Base-by-base conservation (phyloP, 2,888 invertebrate genomes). In the Arge pagana region DNA sequence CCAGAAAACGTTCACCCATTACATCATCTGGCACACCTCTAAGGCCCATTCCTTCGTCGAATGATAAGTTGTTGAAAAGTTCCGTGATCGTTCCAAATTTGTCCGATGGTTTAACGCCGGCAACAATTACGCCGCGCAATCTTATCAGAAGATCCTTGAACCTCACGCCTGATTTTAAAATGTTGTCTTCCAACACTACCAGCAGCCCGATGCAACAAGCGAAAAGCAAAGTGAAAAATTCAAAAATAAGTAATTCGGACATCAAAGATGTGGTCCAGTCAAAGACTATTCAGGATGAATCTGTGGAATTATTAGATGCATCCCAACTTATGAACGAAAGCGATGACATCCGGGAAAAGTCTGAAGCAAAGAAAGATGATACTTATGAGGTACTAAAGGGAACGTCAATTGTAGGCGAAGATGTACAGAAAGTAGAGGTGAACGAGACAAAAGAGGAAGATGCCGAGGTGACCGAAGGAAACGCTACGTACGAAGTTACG, bases 401-500 rank as follows among this genome's bases (percentile, higher is more conserved):
- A 3, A n/a, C 10, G n/a, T 15, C 19, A n/a, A n/a, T 28, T 6
- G 48, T 48, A 28, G n/a, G n/a, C n/a, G 48, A 41, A 24, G 52
- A 42, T n/a, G 30, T 11, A 18, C 4, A 16, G 4, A 48, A 35
- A 28, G 39, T 24, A 33, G 35, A 31, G 26, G 16, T 3, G 1
- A 10, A 13, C 11, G 41, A 35, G 3, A 6, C 24, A 18, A 26
- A 19, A 3, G 11, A 48, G 8, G 31, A 37, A 16, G 24, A 18
- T 3, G 7, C 21, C 7, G 23, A 48, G 13, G 11, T 18, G 13
- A 36, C 11, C 4, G 8, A 11, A 21, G 10, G 36, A 41, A 48
- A 66, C 24, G 58, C 60, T 15, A 69, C 69, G 3, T 68, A 68
- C 43, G 69, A 68, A 49, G 11, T 69, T 28, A 57, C 59, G 4